phyloP scores from a whole-genome alignment of 1,140 invertebrate genomes.

The Anastrepha obliqua region DNA sequence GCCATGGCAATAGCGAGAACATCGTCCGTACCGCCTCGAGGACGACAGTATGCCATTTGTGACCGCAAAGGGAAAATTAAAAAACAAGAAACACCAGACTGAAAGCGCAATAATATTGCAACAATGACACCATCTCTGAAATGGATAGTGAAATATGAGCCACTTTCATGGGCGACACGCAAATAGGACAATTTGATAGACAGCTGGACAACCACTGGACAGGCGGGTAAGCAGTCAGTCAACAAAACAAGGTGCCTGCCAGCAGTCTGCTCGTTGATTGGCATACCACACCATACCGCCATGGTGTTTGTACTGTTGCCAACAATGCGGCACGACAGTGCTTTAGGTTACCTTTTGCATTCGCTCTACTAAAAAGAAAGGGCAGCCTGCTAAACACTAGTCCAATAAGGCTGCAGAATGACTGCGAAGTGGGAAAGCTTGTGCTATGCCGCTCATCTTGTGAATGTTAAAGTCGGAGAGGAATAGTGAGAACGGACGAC shows the following conservation, averaged over 20 bases:
- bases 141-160: slow-evolving; percentile 7
- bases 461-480: too few species aligned
- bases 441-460: too few species aligned
- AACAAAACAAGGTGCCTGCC: background rate
- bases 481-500: too few species aligned
- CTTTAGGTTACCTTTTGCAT: too few species aligned
- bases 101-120: background rate
- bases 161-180: background rate
- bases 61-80: slow-evolving; percentile 9
- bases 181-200: slow-evolving; percentile 18
- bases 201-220: background rate
- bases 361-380: too few species aligned
- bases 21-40: background rate
- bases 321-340: too few species aligned
- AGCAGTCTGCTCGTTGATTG: background rate
- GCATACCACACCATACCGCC: background rate
- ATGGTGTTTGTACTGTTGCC: too few species aligned
- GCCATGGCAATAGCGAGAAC: background rate
- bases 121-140: background rate
- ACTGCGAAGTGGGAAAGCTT: too few species aligned
- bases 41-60: background rate
- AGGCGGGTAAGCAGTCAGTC: background rate
- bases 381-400: too few species aligned
- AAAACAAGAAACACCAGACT: background rate
- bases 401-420: too few species aligned